Base-by-base conservation (phyloP, 2,113 vertebrate species). In the Xiphophorus couchianus region DNA sequence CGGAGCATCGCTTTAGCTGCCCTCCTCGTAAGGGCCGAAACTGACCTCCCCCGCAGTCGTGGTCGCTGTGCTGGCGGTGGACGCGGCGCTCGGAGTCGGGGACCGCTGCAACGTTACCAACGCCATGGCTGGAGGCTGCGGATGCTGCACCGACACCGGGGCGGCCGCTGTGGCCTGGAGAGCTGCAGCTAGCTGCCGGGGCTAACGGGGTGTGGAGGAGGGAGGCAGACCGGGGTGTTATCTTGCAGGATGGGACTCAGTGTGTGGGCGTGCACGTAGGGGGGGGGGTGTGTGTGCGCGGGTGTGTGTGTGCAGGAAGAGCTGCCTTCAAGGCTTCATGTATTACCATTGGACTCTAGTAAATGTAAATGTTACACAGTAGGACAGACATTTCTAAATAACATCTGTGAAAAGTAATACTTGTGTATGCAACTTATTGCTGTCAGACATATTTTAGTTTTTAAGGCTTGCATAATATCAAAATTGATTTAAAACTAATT, bases 91-190 rank as follows among this genome's bases (percentile, higher is more conserved):
- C 78, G 97, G 97, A 72, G 97, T 98, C 90, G 97, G 97, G 67
- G 97, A 98, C 84, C 97, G 95, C 95, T 97, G 97, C 84, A 98
- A 94, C 62, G 97, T 98, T 65, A 98, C 97, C 93, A 97, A 92
- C 93, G 97, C 97, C 97, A 98, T 98, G 93, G 93, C 92, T 89
- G 93, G 82, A 84, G 69, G 78, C 77, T 81, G 82, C 61, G 69
- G 80, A 82, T 80, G 76, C 81, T 80, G 70, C 66, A 80, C 78
- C 76, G 84, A 76, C 77, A 81, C 89, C 88, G 27, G n/a, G 9
- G 87, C 85, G 86, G 91, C 87, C 84, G 82, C 76, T 80, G 71
- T 78, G 87, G 90, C 83, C 88, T 88, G 82, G 42, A 77, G 89
- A 90, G 85, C 83, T 89, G 80, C 78, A 65, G 88, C 78, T 90